phyloP scores from a whole-genome alignment of 2,113 vertebrate genomes.

The Pseudonaja textilis region DNA sequence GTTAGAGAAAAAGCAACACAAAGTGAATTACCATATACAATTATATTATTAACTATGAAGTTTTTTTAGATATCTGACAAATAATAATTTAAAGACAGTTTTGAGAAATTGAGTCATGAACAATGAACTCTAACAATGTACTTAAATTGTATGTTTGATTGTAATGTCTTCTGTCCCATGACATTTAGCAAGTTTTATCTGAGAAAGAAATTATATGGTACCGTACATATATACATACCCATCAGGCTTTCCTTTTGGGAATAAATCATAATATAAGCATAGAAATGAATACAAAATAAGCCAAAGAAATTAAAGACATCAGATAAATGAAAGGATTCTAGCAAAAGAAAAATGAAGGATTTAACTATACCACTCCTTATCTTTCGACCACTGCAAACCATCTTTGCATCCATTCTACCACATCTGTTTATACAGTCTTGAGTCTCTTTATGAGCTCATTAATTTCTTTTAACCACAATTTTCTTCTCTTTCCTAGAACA shows the following conservation, averaged over 20 bases:
- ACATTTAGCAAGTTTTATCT: not conserved
- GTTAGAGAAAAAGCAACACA: not conserved
- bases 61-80: not conserved
- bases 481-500: not conserved
- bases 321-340: not conserved
- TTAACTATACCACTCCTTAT: not conserved
- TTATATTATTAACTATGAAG: not conserved
- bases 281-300: not conserved
- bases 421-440: not conserved
- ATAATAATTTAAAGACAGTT: not conserved
- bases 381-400: not conserved
- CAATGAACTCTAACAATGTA: not conserved
- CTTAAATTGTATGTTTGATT: not conserved
- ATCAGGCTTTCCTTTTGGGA: not conserved
- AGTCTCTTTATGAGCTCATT: not conserved
- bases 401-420: not conserved
- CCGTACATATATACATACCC: not conserved
- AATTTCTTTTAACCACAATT: not conserved
- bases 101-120: not conserved
- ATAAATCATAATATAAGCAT: not conserved
- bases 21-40: not conserved
- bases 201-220: not conserved
- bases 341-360: not conserved
- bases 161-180: not conserved
- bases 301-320: not conserved